These are phyloP conservation scores for Portevinia maculata DNA, from an alignment of 2,888 invertebrate species.

Conservation along the genomic window DNA sequence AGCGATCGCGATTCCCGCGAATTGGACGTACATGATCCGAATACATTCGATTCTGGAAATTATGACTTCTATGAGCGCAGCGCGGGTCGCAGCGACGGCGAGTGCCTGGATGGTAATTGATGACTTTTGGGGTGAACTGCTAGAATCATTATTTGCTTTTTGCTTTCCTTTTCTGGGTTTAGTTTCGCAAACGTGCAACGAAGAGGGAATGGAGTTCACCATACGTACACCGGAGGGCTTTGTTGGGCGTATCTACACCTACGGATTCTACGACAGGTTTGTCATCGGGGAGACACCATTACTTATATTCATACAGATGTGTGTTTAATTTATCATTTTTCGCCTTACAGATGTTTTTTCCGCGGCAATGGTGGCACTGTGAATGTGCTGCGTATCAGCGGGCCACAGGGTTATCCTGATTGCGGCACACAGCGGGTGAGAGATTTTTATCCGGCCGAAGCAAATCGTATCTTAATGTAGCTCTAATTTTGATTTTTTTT, in stretches of 20 bases:
- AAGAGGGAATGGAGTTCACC: slow-evolving; percentile 97
- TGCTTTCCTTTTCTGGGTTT: slow-evolving; percentile 32
- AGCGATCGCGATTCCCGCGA: slow-evolving; percentile 94
- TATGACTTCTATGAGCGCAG: slow-evolving; percentile 94
- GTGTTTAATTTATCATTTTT: slow-evolving; percentile 39
- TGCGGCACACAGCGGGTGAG: slow-evolving; percentile 93
- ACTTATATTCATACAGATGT: slow-evolving; percentile 25
- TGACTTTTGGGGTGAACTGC: slow-evolving; percentile 22
- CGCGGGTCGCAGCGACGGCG: slow-evolving; percentile 87
- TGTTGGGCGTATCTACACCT: slow-evolving; percentile 94
- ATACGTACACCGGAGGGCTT: slow-evolving; percentile 94
- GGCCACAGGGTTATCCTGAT: slow-evolving; percentile 96
- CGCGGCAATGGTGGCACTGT: slow-evolving; percentile 93
- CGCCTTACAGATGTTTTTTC: slow-evolving; percentile 88
- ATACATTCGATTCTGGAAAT: slow-evolving; percentile 92
- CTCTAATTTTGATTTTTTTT: slow-evolving; percentile 56
- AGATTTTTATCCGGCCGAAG: slow-evolving; percentile 43
- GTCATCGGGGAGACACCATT: slow-evolving; percentile 52
- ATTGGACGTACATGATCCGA: slow-evolving; percentile 92
- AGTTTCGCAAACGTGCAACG: slow-evolving; percentile 96
- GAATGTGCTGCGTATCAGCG: slow-evolving; percentile 92
- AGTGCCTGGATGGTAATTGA: slow-evolving; percentile 92
- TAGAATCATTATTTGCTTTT: slow-evolving; percentile 62
- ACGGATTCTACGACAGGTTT: slow-evolving; percentile 92
- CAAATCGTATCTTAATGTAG: slow-evolving; percentile 61